Conservation (phyloP, 2,113 vertebrate genomes). For the Aplodontia rufa region DNA sequence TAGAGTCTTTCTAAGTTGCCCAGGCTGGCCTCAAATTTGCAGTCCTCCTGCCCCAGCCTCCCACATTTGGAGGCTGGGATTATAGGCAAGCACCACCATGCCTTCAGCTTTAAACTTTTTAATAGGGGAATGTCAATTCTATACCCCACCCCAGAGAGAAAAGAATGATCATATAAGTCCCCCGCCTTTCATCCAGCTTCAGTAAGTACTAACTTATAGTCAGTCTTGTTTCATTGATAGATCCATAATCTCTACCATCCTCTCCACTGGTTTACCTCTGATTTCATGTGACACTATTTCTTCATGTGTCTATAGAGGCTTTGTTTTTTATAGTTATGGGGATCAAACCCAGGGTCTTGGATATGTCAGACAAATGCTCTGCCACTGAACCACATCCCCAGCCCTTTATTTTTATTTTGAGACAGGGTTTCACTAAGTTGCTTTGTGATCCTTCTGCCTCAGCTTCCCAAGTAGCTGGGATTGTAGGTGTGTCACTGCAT, state of each 20-base stretch:
- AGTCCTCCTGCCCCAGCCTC: too few species aligned
- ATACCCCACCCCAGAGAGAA: background rate
- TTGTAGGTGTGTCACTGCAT: background rate
- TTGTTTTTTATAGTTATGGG: background rate
- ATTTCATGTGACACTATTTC: background rate
- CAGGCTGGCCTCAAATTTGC: background rate
- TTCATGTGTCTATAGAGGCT: background rate
- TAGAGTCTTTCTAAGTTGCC: background rate
- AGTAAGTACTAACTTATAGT: background rate
- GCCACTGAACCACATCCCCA: too few species aligned
- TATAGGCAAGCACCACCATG: too few species aligned
- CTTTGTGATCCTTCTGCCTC: background rate
- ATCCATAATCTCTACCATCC: fast-evolving
- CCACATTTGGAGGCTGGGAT: too few species aligned
- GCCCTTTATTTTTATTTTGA: too few species aligned
- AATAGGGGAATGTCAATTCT: background rate
- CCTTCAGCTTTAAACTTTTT: background rate
- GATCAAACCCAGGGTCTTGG: too few species aligned
- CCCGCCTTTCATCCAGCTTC: background rate
- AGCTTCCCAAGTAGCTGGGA: background rate
- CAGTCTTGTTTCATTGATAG: background rate
- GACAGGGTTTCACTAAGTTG: background rate
- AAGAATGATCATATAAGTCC: background rate
- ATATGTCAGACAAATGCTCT: too few species aligned
- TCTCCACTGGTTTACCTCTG: background rate